Percentiles rank a stretch among this genome's conserved stretches.
Conservation (phyloP, 2,797 vertebrate species). For the Onychomys leucogaster region DNA sequence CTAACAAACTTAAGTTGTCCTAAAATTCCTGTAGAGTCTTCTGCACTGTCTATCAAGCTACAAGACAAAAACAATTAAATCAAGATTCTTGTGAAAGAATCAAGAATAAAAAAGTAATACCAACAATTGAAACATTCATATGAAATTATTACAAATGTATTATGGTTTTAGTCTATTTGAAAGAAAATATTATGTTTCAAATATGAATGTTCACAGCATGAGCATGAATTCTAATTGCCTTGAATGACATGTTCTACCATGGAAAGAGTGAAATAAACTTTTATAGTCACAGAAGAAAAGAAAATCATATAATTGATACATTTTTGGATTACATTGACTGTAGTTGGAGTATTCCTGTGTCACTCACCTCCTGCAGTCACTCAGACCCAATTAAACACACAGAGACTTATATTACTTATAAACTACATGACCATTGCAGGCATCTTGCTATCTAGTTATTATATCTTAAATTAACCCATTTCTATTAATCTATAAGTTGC, state of each 20-base stretch:
- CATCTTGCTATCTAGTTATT: too few species aligned
- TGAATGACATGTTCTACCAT: background rate
- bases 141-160: background rate
- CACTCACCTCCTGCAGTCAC: too few species aligned
- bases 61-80: background rate
- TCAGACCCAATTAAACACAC: too few species aligned
- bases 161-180: background rate
- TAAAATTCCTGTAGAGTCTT: background rate
- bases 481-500: too few species aligned
- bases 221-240: background rate
- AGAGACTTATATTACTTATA: too few species aligned
- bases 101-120: background rate
- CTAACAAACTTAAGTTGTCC: background rate
- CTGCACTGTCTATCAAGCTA: background rate
- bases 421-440: too few species aligned
- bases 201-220: background rate
- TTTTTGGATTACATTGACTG: background rate
- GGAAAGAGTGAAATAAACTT: background rate
- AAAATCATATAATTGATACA: background rate
- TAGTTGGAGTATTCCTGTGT: too few species aligned
- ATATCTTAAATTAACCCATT: too few species aligned
- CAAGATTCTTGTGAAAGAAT: background rate
- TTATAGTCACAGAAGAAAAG: background rate
- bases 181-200: background rate
- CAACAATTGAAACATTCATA: background rate